Conservation (phyloP, 2,113 vertebrate genomes). For the Microtus richardsoni region DNA sequence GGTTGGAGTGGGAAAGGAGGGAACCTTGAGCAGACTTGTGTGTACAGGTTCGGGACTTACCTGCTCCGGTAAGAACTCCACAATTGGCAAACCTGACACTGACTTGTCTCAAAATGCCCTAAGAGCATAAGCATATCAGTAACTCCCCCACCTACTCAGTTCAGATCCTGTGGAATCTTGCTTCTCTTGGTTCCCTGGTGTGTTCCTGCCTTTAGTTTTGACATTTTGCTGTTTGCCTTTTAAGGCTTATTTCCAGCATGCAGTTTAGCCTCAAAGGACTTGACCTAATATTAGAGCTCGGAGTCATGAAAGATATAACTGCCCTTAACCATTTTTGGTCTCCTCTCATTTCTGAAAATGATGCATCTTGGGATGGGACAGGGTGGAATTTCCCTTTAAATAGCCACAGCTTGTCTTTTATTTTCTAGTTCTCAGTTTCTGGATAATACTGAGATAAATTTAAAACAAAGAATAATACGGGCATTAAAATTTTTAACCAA, state of each 20-base stretch:
- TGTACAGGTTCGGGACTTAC: background rate
- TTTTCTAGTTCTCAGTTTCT: background rate
- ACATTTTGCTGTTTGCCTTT: background rate
- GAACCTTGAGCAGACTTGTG: background rate
- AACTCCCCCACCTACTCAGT: no score
- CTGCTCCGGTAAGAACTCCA: background rate
- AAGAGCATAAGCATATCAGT: background rate
- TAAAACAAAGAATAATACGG: constrained; percentile 19
- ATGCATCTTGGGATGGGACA: background rate
- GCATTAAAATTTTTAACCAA: background rate
- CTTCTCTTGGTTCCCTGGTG: background rate
- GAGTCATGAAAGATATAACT: background rate
- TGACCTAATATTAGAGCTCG: background rate
- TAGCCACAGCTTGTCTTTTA: background rate
- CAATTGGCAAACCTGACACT: background rate
- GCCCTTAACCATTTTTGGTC: background rate
- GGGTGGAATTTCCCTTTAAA: background rate
- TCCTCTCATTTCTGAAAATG: background rate
- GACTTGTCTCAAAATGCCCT: background rate
- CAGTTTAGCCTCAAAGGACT: background rate
- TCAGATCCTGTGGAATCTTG: background rate
- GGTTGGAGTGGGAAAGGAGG: background rate
- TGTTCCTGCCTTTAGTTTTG: background rate
- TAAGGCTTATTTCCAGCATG: background rate
- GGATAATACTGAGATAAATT: background rate